Evolutionary conservation across 1,140 invertebrate species (phyloP), one percentile per base, ranked within the genome.

Genomic region (Grapholita molesta): DNA sequence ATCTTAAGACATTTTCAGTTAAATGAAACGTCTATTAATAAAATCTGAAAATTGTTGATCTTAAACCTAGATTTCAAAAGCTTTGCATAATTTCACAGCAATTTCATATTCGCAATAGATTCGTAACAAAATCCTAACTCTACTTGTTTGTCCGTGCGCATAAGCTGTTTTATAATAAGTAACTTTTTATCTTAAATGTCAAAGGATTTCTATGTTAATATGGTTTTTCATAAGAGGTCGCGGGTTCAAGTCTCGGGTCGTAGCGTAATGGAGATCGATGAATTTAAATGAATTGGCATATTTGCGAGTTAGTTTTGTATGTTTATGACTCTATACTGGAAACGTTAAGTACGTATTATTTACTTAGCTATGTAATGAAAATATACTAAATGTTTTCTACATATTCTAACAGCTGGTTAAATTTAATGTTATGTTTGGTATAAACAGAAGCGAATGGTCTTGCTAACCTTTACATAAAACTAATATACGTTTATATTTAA

Each of bases 151-250:
- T 18, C 18, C 18, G 21, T 7, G 15, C 9, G 4, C n/a, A 48
- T 7, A 6, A n/a, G 38, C 4, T 2, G 6, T 48, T 48, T 11
- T 38, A 38, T n/a, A 15, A 38, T 38, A 38, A 30, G 3, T 30
- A 30, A 30, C 3, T 32, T 61, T 61, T 15, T 21, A 30, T 30
- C 23, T 15, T 28, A 61, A 61, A 61, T 61, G 55, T 61, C 55
- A 61, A 2, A 28, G 53, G 53, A 57, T 57, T 61, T 61, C 55
- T 61, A 61, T 61, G 55, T 28, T 28, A 61, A 61, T 61, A 25
- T 25, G 24, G 25, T 15, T 61, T 61, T 61, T 28, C 55, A 61
- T 15, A n/a, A 61, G 53, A 57, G 55, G 28, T 61, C 28, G 55
- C n/a, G 18, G 42, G 42, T 48, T 48, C 42, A 48, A 48, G 42